Conservation (phyloP, 1,140 invertebrate genomes). For the Bicyclus anynana region DNA sequence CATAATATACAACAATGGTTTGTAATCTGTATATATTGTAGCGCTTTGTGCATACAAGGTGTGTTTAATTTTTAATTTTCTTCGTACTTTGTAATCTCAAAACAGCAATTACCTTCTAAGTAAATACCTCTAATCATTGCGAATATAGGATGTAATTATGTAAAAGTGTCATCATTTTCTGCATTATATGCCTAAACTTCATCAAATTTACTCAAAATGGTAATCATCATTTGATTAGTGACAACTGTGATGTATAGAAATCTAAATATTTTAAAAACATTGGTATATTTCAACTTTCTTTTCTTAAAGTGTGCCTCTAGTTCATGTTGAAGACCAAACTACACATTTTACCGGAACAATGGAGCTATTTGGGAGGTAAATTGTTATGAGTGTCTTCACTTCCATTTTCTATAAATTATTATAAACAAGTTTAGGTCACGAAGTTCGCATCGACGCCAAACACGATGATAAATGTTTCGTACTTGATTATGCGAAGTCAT, state of each 20-base stretch:
- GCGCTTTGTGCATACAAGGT: too few relatives aligned
- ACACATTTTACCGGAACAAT: constrained; percentile 43
- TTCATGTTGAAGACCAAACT: constrained; percentile 39
- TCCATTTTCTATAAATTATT: constrained; percentile 23
- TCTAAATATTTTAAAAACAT: neutral
- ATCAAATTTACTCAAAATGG: constrained; percentile 2
- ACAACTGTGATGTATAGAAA: too few relatives aligned
- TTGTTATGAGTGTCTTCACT: constrained; percentile 17
- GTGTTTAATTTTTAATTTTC: too few relatives aligned
- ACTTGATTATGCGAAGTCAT: constrained; percentile 32
- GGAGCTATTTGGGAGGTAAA: constrained; percentile 22
- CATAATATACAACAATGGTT: too few relatives aligned
- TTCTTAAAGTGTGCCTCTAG: too few relatives aligned
- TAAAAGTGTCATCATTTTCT: constrained; percentile 19
- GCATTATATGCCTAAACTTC: constrained; percentile 15
- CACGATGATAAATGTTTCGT: constrained; percentile 27
- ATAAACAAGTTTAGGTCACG: constrained; percentile 3
- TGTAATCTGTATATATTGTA: too few relatives aligned
- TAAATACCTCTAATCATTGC: constrained; percentile 30
- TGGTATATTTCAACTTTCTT: constrained; percentile 27
- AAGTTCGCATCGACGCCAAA: constrained; percentile 15
- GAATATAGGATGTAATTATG: constrained; percentile 21
- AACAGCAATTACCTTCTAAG: constrained; percentile 18
- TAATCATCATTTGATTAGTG: neutral
- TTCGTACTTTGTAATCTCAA: constrained; percentile 27